phyloP scores from a whole-genome alignment of 2,888 invertebrate species.

The Reticulitermes lucifugus region DNA sequence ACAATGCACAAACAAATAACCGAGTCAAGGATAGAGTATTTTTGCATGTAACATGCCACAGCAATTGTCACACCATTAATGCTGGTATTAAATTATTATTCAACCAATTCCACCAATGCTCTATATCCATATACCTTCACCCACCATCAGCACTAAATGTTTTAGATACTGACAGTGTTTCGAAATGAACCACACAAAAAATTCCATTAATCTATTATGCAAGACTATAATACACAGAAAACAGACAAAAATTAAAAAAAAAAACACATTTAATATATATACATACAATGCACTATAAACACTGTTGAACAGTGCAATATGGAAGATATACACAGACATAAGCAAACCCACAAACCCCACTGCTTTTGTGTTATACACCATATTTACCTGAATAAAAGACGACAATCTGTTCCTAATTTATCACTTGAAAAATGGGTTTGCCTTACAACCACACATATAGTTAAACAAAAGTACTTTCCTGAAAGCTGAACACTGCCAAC shows the following conservation, averaged over 20 bases:
- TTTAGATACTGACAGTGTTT: too few species aligned
- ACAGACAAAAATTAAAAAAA: not conserved
- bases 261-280: not conserved
- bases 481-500: too few species aligned
- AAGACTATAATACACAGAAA: not conserved
- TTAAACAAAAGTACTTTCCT: too few species aligned
- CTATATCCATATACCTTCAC: too few species aligned
- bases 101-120: not conserved
- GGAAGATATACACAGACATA: not conserved
- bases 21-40: not conserved
- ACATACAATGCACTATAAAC: not conserved
- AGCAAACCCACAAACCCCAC: not conserved
- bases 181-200: not conserved
- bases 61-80: not conserved
- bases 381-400: too few species aligned
- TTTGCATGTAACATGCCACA: not conserved
- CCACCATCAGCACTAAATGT: too few species aligned
- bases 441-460: not conserved
- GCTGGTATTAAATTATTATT: not conserved
- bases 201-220: not conserved
- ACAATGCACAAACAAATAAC: not conserved
- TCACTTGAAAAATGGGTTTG: not conserved
- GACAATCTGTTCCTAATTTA: too few species aligned
- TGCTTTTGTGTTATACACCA: not conserved
- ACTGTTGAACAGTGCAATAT: not conserved